A percentile compares a stretch with the other conserved stretches of the same genome.
Evolutionary conservation across 2,113 vertebrate species (phyloP).

Genomic region (Taurulus bubalis): DNA sequence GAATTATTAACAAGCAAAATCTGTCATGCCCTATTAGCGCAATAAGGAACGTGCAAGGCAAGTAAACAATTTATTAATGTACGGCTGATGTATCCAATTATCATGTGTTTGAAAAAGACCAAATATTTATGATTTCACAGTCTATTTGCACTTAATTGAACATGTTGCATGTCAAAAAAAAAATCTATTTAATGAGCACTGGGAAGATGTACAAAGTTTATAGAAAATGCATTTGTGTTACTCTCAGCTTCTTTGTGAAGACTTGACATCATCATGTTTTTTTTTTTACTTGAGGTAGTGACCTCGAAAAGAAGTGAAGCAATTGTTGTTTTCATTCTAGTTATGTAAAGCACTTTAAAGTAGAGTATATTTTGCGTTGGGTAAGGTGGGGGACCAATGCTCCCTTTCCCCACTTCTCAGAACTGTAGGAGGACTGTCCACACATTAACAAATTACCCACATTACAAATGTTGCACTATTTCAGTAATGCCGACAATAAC

Average conservation of each 20-base stretch:
- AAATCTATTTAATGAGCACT: constrained; percentile 57
- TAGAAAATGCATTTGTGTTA: not conserved
- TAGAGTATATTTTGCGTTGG: not conserved
- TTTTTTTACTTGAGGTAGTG: not conserved
- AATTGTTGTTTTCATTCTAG: not conserved
- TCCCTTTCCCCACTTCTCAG: not conserved
- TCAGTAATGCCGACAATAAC: not conserved
- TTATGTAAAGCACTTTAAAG: not conserved
- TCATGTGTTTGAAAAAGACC: constrained; percentile 62
- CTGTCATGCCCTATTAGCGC: constrained; percentile 81
- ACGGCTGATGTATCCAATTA: constrained; percentile 78
- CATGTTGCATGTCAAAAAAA: constrained; percentile 51
- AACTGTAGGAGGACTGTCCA: not conserved
- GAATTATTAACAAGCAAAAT: constrained; percentile 84
- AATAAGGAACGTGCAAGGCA: constrained; percentile 80
- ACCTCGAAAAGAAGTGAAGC: constrained; percentile 9
- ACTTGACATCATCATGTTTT: constrained; percentile 33
- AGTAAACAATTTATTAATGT: constrained; percentile 81
- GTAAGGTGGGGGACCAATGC: not conserved
- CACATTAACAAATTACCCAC: not conserved
- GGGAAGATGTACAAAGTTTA: constrained; percentile 56
- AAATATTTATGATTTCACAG: constrained; percentile 77
- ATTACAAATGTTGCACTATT: not conserved
- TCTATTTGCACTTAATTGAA: constrained; percentile 78
- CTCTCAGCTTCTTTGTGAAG: constrained; percentile 30